These are phyloP conservation scores for Drosophila tsacasi DNA, from an alignment of 1,140 invertebrate genomes.

Conservation along the genomic window DNA sequence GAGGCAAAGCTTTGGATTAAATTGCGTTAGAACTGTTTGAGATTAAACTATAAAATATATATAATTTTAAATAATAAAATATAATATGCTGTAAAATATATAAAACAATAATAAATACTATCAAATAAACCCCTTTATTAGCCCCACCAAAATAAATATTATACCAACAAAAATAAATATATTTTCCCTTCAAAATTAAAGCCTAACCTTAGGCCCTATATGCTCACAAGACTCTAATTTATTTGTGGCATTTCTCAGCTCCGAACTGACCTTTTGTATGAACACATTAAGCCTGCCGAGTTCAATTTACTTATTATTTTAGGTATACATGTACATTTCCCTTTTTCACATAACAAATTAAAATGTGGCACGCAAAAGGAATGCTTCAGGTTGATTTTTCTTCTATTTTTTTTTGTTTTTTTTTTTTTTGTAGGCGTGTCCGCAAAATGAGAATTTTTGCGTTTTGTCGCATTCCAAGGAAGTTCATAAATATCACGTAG, in stretches of 20 bases:
- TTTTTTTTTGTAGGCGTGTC: background rate
- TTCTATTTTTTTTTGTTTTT: background rate
- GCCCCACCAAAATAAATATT: background rate
- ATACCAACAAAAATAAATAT: background rate
- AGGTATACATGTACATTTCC: conserved; percentile 13
- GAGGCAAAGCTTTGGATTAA: no score
- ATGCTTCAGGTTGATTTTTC: background rate
- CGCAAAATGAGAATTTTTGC: conserved; percentile 52
- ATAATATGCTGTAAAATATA: no score
- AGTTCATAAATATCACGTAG: conserved; percentile 22
- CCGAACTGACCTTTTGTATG: conserved; percentile 7
- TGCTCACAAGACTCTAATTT: background rate
- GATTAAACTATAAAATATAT: no score
- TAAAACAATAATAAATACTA: background rate
- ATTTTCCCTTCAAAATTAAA: background rate
- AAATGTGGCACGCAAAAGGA: conserved; percentile 65
- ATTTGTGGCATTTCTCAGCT: background rate
- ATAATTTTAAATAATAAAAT: no score
- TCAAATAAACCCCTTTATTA: background rate
- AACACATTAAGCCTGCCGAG: conserved; percentile 3
- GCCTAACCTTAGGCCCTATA: background rate
- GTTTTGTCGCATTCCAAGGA: conserved; percentile 34
- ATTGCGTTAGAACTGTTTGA: no score
- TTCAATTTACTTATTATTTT: conserved; percentile 1
- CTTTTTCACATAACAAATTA: conserved; percentile 61